Conservation (phyloP, 2,797 vertebrate species). For the Enteromius argenteus region DNA sequence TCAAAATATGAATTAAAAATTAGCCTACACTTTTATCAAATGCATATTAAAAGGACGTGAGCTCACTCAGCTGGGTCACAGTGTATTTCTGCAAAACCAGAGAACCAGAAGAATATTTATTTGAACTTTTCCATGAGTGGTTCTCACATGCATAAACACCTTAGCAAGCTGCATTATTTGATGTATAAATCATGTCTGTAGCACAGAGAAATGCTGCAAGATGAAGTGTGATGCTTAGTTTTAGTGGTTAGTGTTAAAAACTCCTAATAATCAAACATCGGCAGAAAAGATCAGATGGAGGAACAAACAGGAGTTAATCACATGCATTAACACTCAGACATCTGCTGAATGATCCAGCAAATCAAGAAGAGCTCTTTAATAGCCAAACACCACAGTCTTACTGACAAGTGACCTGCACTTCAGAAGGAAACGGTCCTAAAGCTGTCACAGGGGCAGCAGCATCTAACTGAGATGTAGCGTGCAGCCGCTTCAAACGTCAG, state of each 20-base stretch:
- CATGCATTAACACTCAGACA: slow-evolving; percentile 1
- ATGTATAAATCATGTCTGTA: neutral
- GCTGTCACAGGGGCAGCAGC: neutral
- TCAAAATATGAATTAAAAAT: neutral
- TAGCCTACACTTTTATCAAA: neutral
- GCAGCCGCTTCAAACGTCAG: neutral
- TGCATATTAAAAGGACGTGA: no score
- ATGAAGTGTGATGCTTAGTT: neutral
- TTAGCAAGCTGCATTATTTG: neutral
- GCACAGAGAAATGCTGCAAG: neutral
- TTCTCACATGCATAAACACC: neutral
- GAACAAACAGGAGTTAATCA: slow-evolving; percentile 6
- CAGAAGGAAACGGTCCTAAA: neutral
- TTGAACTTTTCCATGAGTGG: neutral
- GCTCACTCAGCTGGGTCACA: neutral
- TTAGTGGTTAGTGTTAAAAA: neutral
- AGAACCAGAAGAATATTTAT: no score
- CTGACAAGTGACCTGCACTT: neutral
- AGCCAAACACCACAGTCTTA: neutral
- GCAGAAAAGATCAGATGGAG: neutral
- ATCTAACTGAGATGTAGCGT: neutral
- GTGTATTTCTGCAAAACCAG: neutral
- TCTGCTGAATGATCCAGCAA: slow-evolving; percentile 4
- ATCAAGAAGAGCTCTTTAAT: neutral
- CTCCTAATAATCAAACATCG: neutral